Conservation (phyloP, 1,140 invertebrate genomes). For the Chionoecetes opilio region DNA sequence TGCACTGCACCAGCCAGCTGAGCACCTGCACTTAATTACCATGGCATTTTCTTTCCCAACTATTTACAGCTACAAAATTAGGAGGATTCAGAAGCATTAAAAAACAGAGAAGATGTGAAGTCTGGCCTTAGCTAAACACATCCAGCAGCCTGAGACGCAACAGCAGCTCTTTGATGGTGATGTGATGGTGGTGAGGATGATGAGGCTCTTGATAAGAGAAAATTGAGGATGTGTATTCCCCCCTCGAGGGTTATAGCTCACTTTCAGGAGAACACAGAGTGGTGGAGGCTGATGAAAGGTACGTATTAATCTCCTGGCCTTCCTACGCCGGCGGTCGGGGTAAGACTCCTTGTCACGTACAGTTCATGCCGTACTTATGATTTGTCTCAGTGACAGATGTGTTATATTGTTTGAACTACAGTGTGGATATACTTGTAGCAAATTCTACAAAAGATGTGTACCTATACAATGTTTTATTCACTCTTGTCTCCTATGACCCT, state of each 20-base stretch:
- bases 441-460: not conserved
- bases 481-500: not conserved
- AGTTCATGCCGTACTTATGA: not conserved
- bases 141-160: not conserved
- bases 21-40: slow-evolving; percentile 68
- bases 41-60: slow-evolving; percentile 60
- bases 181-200: slow-evolving; percentile 61
- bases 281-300: slow-evolving; percentile 66
- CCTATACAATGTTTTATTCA: not conserved
- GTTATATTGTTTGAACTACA: slow-evolving; percentile 20
- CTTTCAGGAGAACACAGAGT: slow-evolving; percentile 70
- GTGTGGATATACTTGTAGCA: slow-evolving; percentile 29
- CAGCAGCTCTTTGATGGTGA: slow-evolving; percentile 57
- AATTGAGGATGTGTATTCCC: slow-evolving; percentile 67
- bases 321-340: slow-evolving; percentile 54
- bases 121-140: slow-evolving; percentile 40
- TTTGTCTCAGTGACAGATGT: not conserved
- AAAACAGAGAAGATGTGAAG: slow-evolving; percentile 35
- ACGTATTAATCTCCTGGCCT: slow-evolving; percentile 49
- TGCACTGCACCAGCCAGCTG: slow-evolving; percentile 51
- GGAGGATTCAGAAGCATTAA: slow-evolving; percentile 44
- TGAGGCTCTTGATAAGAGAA: slow-evolving; percentile 57
- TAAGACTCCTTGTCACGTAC: not conserved
- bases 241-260: slow-evolving; percentile 71
- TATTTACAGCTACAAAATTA: slow-evolving; percentile 67